phyloP scores from a whole-genome alignment of 1,140 invertebrate genomes.

The Neelides sp. region DNA sequence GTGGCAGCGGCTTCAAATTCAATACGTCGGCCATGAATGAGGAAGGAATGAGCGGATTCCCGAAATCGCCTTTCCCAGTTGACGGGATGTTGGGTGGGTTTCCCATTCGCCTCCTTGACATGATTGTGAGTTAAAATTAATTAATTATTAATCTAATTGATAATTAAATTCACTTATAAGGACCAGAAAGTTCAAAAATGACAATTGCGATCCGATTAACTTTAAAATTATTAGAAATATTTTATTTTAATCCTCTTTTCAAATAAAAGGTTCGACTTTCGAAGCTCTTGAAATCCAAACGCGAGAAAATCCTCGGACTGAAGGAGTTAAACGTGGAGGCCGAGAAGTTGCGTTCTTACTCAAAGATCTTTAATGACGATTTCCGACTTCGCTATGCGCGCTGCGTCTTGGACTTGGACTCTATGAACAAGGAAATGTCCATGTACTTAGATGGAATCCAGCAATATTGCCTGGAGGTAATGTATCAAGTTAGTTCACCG shows the following conservation, averaged over 20 bases:
- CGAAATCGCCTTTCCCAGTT: constrained; percentile 35
- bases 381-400: constrained; percentile 82
- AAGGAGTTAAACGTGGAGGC: constrained; percentile 82
- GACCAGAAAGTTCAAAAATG: too few relatives aligned
- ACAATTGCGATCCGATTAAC: too few relatives aligned
- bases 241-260: constrained; percentile 12
- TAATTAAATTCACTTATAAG: too few relatives aligned
- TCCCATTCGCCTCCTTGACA: constrained; percentile 68
- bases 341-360: constrained; percentile 70
- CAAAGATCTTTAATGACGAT: constrained; percentile 55
- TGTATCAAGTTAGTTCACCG: constrained; percentile 11
- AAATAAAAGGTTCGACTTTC: constrained; percentile 56
- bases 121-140: constrained; percentile 51
- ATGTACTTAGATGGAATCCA: constrained; percentile 74
- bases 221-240: neutral
- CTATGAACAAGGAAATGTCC: constrained; percentile 76
- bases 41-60: constrained; percentile 36
- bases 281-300: constrained; percentile 73
- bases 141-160: neutral
- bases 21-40: constrained; percentile 34
- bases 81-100: constrained; percentile 60
- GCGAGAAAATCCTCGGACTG: constrained; percentile 62
- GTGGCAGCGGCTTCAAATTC: constrained; percentile 26
- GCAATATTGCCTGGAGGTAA: constrained; percentile 60
- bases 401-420: constrained; percentile 78